phyloP scores from a whole-genome alignment of 23 tunicate genomes.

The Aplidium turbinatum region DNA sequence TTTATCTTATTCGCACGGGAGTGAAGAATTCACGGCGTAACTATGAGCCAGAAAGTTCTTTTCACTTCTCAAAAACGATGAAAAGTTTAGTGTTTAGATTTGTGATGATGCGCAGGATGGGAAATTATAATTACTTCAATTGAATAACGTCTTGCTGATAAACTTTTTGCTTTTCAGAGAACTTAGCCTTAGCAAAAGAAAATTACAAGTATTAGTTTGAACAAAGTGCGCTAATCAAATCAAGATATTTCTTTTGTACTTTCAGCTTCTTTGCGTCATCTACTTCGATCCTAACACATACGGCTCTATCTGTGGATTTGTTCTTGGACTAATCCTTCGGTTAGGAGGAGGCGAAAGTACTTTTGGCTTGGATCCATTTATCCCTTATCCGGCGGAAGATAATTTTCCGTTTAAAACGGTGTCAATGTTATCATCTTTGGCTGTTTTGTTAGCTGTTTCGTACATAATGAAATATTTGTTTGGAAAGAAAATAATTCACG shows the following conservation, averaged over 20 bases:
- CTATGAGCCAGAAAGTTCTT: too few relatives aligned
- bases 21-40: too few relatives aligned
- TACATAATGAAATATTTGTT: slow-evolving; percentile 29
- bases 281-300: slow-evolving; percentile 80
- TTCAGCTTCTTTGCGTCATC: slow-evolving; percentile 59
- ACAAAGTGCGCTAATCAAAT: too few relatives aligned
- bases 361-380: slow-evolving; percentile 54
- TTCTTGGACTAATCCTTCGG: slow-evolving; percentile 52
- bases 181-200: too few relatives aligned
- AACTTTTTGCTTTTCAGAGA: too few relatives aligned
- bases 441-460: slow-evolving; percentile 37
- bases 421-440: slow-evolving; percentile 54
- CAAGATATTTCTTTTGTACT: background rate
- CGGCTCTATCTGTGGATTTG: slow-evolving; percentile 60
- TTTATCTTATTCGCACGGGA: too few relatives aligned
- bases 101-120: too few relatives aligned
- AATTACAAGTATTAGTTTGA: too few relatives aligned
- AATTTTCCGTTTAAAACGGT: slow-evolving; percentile 84
- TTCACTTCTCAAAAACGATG: too few relatives aligned
- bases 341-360: slow-evolving; percentile 79
- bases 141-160: too few relatives aligned
- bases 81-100: too few relatives aligned
- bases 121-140: too few relatives aligned
- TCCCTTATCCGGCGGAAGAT: slow-evolving; percentile 37
- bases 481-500: slow-evolving; percentile 33